Conservation (phyloP, 2,888 invertebrate species). For the Ditula angustiorana region DNA sequence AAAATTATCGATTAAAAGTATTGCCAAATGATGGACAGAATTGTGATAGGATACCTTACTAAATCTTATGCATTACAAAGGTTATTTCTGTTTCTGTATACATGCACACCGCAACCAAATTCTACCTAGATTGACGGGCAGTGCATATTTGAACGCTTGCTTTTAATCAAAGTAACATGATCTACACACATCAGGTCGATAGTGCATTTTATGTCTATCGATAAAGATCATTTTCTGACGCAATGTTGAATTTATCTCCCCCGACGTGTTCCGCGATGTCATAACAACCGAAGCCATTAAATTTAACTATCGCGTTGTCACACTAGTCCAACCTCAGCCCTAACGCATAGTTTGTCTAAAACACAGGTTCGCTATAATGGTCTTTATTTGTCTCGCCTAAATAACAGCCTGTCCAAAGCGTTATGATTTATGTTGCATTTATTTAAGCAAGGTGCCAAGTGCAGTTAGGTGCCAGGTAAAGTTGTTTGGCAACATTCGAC, state of each 20-base stretch:
- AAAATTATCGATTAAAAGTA: no score
- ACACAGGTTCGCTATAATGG: constrained; percentile 46
- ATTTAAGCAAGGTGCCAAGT: constrained; percentile 61
- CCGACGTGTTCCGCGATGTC: constrained; percentile 29
- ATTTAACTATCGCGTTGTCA: constrained; percentile 31
- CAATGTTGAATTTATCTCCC: constrained; percentile 30
- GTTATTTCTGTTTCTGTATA: no score
- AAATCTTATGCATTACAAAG: no score
- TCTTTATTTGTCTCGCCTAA: constrained; percentile 67
- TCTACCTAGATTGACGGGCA: neutral
- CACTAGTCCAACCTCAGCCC: constrained; percentile 26
- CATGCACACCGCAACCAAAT: neutral
- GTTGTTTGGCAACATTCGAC: constrained; percentile 56
- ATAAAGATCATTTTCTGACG: constrained; percentile 36
- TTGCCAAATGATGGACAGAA: no score
- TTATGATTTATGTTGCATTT: constrained; percentile 68
- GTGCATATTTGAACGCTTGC: neutral
- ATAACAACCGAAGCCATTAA: constrained; percentile 37
- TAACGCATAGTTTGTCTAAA: constrained; percentile 25
- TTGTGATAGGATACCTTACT: no score
- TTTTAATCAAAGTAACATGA: constrained; percentile 25
- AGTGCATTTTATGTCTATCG: constrained; percentile 26
- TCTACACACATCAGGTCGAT: constrained; percentile 32
- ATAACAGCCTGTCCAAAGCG: constrained; percentile 60
- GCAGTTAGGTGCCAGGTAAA: constrained; percentile 58